Evolutionary conservation across 2,888 invertebrate species (phyloP), one percentile per base, ranked within the genome.

Genomic region (Mongoloraphidia duomilia): DNA sequence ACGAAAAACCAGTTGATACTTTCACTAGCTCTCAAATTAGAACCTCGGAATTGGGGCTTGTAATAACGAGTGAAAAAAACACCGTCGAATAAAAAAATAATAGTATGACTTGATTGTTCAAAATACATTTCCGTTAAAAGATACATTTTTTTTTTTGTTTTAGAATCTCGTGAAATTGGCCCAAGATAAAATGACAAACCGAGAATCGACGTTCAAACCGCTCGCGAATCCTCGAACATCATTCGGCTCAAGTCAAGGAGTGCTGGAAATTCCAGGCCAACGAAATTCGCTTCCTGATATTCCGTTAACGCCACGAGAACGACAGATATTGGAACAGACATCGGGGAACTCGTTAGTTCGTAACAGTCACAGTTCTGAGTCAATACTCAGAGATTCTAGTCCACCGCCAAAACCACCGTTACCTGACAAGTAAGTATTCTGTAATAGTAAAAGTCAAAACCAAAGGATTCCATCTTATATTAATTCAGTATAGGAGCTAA

Each of bases 351-450:
- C 56, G 38, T 76, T 79, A 51, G 80, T 85, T 53, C 76, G 84
- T 55, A 82, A 79, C 47, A 86, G 87, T 46, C 86, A 87, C 63
- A 87, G 87, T 59, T 82, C 85, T 6, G 88, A 89, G 68, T 86
- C 86, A 38, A 82, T 88, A 58, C 69, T 88, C 60, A 71, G 76
- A 61, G 79, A 80, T 62, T 71, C 82, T 54, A 79, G 77, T 66
- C 85, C 85, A 39, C 80, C 81, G 51, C 89, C 90, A 50, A 92
- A 93, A 69, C 92, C 93, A 44, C 91, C 92, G 47, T 73, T 92
- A 58, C 90, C 92, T 49, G 80, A 79, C 59, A 76, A 83, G 81
- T 83, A 65, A 65, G 59, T 53, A 33, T 41, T 26, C 1, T 26
- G 13, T 12, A 10, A 26, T 41, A 41, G 17, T 26, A 34, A 35